Evolutionary conservation across 2,113 vertebrate genomes (phyloP).

Genomic region (Anser cygnoides): DNA sequence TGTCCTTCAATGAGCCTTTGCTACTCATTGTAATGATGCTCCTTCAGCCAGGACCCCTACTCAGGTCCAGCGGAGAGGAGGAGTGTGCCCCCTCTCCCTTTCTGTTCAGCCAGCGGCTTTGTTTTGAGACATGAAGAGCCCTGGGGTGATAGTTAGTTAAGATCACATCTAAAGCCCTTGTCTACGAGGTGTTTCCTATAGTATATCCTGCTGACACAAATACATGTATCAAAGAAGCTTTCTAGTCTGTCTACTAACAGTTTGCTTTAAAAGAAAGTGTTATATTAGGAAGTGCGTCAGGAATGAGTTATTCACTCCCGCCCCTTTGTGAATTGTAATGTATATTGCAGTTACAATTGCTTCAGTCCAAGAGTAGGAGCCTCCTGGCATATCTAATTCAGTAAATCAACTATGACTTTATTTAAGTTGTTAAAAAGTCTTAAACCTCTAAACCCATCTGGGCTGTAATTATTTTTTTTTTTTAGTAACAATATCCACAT

Average conservation of each 20-base stretch:
- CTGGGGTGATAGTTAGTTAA: not conserved
- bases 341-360: not conserved
- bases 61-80: not conserved
- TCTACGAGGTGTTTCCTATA: not conserved
- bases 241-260: not conserved
- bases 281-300: not conserved
- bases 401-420: not conserved
- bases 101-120: rapidly evolving
- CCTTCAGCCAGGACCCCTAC: not conserved
- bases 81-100: rapidly evolving
- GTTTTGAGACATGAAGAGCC: not conserved
- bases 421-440: not conserved
- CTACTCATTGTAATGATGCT: not conserved
- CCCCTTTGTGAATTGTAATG: not conserved
- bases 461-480: not conserved
- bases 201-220: not conserved
- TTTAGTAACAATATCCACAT: not conserved
- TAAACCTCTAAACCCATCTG: not conserved
- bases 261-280: not conserved
- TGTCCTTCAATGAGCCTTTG: not conserved
- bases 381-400: not conserved
- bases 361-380: not conserved
- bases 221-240: not conserved
- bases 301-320: not conserved
- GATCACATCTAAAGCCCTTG: not conserved